A percentile compares a stretch with the other conserved stretches of the same genome.
These are phyloP conservation scores for Tinea semifulvella DNA, from an alignment of 2,888 invertebrate genomes.

Conservation along the genomic window DNA sequence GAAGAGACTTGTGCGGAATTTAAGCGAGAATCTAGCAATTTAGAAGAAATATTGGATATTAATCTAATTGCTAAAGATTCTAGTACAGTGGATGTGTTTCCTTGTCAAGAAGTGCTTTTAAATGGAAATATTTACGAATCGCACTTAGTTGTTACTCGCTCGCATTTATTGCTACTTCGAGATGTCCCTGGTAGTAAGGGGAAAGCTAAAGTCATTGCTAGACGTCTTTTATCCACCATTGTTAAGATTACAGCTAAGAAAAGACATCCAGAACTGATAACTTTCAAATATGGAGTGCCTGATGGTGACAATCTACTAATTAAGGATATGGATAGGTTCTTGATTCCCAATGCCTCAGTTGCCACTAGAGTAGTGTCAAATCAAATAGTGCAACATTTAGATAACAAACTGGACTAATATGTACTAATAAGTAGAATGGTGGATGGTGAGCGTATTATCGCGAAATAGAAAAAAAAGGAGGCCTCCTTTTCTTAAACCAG, in stretches of 20 bases:
- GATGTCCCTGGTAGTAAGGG: slow-evolving; percentile 80
- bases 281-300: slow-evolving; percentile 93
- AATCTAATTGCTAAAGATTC: slow-evolving; percentile 83
- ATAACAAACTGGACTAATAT: slow-evolving; percentile 31
- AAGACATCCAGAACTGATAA: slow-evolving; percentile 93
- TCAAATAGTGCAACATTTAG: slow-evolving; percentile 73
- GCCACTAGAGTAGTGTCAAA: slow-evolving; percentile 91
- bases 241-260: slow-evolving; percentile 98
- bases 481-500: no score
- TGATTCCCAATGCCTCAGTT: slow-evolving; percentile 90
- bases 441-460: no score
- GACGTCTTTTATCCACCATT: slow-evolving; percentile 88
- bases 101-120: slow-evolving; percentile 91
- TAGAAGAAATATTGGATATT: slow-evolving; percentile 81
- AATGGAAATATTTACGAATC: slow-evolving; percentile 91
- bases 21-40: slow-evolving; percentile 51
- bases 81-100: slow-evolving; percentile 85
- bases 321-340: slow-evolving; percentile 89
- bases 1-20: slow-evolving; percentile 44
- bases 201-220: slow-evolving; percentile 84
- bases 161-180: slow-evolving; percentile 86
- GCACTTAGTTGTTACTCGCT: slow-evolving; percentile 84
- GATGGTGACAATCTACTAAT: slow-evolving; percentile 83
- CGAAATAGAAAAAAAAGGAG: no score
- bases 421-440: no score